Evolutionary conservation across 2,113 vertebrate species (phyloP), one percentile per base, ranked within the genome.

Genomic region (Peromyscus leucopus): DNA sequence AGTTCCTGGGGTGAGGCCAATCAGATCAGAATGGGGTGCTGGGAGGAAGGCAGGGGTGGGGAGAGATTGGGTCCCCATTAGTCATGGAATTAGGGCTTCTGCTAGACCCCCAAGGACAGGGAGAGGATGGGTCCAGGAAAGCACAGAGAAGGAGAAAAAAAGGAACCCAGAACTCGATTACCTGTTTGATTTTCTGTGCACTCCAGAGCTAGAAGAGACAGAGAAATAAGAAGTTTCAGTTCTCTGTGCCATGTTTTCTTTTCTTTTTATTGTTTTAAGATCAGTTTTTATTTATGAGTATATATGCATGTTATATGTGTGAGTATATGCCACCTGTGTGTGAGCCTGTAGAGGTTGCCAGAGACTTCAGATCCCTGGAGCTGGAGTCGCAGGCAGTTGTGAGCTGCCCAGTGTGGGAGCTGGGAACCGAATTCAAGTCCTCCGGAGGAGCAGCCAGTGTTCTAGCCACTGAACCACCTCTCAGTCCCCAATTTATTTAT

Each of bases 171-270:
- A 97, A 69, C 1, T 0, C 0, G 1, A 26, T 98, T 98, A 99
- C 99, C 99, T 99, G 99, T 96, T 99, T 99, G 97, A 99, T 99
- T 98, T 99, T 99, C 97, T 99, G 99, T 80, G 99, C 99, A 96
- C 99, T 98, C 99, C 99, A 99, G 96, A 99, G 99, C 99, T 99
- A 95, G 80, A 98, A 89, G 21, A 78, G 13, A 78, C 28, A 22
- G 36, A 28, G 13, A 39, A 55, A 92, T 2, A 75, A 28, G 69
- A 69, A 78, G 36, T 26, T 87, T 46, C 36, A 94, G 55, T 9
- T 95, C 79, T 90, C 80, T 51, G 78, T 84, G 15, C 12, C 11
- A 51, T 51, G 69, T 33, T 72, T 26, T n/a, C 31, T 88, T 61
- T 82, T 24, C 13, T 80, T 82, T n/a, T n/a, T n/a, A 21, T 72